Evolutionary conservation across 2,113 vertebrate genomes (phyloP).

Genomic region (Nothobranchius furzeri): DNA sequence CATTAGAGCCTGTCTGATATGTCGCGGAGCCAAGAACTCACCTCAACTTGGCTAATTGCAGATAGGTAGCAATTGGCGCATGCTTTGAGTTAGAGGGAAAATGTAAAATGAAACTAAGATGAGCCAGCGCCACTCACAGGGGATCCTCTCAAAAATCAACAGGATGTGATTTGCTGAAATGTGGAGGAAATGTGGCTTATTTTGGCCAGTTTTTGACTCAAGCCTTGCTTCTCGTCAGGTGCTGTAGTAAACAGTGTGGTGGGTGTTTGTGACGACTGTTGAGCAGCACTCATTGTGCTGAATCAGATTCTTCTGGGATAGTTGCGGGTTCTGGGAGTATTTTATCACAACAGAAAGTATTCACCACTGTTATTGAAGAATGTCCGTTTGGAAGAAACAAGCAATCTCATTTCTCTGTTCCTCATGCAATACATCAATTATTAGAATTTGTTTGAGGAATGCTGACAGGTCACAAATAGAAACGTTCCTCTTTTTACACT

Average conservation of each 20-base stretch:
- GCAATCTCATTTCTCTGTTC: no score
- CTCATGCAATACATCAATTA: no score
- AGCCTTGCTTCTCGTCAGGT: background rate
- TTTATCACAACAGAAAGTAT: no score
- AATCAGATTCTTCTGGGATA: background rate
- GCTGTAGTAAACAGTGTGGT: background rate
- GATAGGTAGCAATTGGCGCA: background rate
- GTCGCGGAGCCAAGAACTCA: constrained; percentile 2
- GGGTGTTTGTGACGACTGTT: background rate
- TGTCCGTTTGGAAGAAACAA: no score
- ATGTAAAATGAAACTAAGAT: background rate
- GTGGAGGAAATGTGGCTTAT: background rate
- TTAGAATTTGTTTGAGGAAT: no score
- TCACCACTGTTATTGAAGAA: no score
- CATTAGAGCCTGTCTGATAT: constrained; percentile 20
- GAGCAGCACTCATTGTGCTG: background rate
- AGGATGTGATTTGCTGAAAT: background rate
- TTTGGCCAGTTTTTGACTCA: background rate
- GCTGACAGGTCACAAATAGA: no score
- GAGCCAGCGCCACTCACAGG: background rate
- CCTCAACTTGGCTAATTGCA: constrained; percentile 10
- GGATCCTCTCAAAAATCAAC: background rate
- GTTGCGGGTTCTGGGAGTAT: no score
- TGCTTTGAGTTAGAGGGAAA: background rate
- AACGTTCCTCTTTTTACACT: no score